These are phyloP conservation scores for Molossus molossus DNA, from an alignment of 2,797 vertebrate species.

Conservation along the genomic window DNA sequence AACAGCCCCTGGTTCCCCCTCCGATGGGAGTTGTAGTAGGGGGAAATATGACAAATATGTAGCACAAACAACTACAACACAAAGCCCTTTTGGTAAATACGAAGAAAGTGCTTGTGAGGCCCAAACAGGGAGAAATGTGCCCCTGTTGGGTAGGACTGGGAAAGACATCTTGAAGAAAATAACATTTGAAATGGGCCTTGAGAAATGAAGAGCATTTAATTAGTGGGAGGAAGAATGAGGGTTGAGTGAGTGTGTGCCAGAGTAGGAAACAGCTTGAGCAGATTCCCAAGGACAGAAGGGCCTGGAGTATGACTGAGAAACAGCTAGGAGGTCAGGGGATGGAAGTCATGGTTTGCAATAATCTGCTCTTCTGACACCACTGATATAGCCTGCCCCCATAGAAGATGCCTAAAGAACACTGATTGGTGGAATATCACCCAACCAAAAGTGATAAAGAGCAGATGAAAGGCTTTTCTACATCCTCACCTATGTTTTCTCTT, in stretches of 20 bases:
- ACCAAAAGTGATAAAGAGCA: neutral
- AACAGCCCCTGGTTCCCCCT: neutral
- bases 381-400: no score
- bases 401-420: neutral
- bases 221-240: neutral
- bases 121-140: neutral
- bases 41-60: neutral
- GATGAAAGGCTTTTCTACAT: neutral
- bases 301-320: neutral
- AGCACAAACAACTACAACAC: neutral
- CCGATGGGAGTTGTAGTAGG: neutral
- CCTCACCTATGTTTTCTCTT: neutral
- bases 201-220: neutral
- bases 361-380: neutral
- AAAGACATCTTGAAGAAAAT: neutral
- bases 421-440: neutral
- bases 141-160: neutral
- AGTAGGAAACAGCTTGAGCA: neutral
- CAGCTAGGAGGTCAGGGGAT: neutral
- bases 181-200: neutral
- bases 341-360: neutral
- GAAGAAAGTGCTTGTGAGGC: neutral
- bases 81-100: neutral
- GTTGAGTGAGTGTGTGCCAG: neutral
- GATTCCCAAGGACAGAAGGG: neutral